These are phyloP conservation scores for Peromyscus attwateri DNA, from an alignment of 2,797 vertebrate species.

Conservation along the genomic window DNA sequence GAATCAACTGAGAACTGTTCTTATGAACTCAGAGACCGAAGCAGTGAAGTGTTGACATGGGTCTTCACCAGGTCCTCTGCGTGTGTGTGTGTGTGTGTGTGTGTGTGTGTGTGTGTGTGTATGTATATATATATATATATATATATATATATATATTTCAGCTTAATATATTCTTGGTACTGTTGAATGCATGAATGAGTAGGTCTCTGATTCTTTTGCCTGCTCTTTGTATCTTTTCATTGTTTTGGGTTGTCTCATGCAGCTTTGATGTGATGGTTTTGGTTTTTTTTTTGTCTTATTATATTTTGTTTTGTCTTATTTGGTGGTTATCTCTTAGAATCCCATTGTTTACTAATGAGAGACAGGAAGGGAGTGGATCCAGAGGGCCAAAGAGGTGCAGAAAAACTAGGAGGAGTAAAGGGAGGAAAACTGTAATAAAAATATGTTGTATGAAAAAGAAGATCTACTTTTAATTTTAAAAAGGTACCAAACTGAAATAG, in stretches of 20 bases:
- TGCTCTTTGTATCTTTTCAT: not conserved
- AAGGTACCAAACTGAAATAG: not conserved
- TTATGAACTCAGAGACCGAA: not conserved
- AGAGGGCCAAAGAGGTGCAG: not conserved
- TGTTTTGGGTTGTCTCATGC: not conserved
- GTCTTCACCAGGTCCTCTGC: not conserved
- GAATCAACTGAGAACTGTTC: not conserved
- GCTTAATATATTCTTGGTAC: not conserved
- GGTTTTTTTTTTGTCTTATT: not conserved
- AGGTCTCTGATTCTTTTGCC: not conserved
- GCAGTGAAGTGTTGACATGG: not conserved
- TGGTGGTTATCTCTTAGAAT: not conserved
- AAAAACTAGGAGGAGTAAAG: not conserved
- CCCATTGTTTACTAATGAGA: not conserved
- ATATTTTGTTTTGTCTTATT: not conserved
- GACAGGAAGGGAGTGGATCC: not conserved
- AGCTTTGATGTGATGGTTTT: not conserved
- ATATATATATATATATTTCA: too few species aligned
- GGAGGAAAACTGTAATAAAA: not conserved
- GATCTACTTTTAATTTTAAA: not conserved
- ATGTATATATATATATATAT: too few species aligned
- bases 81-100: not conserved
- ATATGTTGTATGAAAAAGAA: too few species aligned
- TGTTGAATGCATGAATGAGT: not conserved
- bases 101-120: too few species aligned